A percentile compares a stretch with the other conserved stretches of the same genome.
Evolutionary conservation across 1,140 invertebrate species (phyloP).

Genomic region (Danaus plexippus): DNA sequence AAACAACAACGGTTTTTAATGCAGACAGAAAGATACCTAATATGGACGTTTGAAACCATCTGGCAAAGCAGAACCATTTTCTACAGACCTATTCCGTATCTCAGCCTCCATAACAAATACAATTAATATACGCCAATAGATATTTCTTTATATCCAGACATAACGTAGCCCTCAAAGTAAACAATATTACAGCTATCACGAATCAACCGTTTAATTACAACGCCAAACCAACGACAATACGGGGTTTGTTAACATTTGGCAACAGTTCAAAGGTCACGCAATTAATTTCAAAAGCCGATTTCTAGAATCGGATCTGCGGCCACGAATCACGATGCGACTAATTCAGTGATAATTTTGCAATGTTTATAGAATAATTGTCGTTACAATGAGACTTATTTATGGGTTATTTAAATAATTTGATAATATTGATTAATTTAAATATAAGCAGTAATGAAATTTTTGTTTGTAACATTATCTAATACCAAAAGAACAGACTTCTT

Average conservation of each 20-base stretch:
- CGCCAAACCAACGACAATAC: constrained; percentile 31
- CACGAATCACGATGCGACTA: constrained; percentile 58
- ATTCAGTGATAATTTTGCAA: constrained; percentile 49
- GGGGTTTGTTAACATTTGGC: constrained; percentile 50
- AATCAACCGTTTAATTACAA: constrained; percentile 31
- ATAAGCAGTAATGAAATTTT: too few relatives aligned
- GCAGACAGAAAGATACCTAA: too few relatives aligned
- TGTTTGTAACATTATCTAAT: too few relatives aligned
- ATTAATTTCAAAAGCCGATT: constrained; percentile 60
- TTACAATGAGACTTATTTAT: constrained; percentile 33
- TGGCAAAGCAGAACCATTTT: too few relatives aligned
- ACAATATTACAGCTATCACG: constrained; percentile 21
- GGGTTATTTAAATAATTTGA: too few relatives aligned
- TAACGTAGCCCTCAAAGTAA: constrained; percentile 3
- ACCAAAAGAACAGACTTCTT: too few relatives aligned
- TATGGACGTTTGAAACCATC: too few relatives aligned
- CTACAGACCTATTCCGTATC: too few relatives aligned
- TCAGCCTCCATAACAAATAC: too few relatives aligned
- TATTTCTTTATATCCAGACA: too few relatives aligned
- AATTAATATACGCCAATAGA: too few relatives aligned
- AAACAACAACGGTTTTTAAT: constrained; percentile 27
- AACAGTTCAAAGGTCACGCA: constrained; percentile 62
- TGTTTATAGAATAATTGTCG: constrained; percentile 58
- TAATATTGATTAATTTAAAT: too few relatives aligned
- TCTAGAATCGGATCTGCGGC: constrained; percentile 44